Evolutionary conservation across 2,113 vertebrate species (phyloP).

Genomic region (Phaetusa simplex): DNA sequence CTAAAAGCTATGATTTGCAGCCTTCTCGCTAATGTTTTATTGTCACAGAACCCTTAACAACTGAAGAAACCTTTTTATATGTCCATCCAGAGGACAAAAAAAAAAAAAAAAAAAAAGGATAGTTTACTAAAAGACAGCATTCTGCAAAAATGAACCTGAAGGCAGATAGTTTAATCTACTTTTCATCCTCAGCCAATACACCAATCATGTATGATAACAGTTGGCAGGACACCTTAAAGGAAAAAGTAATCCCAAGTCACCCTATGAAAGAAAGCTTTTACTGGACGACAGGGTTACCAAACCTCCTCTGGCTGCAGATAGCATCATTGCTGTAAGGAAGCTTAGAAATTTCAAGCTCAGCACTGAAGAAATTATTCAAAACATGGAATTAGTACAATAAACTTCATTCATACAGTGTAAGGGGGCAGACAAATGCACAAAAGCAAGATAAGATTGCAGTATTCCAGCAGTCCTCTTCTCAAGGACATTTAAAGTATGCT

Average conservation of each 20-base stretch:
- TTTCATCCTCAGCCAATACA: slow-evolving; percentile 2
- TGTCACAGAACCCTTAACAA: background rate
- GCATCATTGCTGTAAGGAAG: background rate
- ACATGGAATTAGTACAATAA: background rate
- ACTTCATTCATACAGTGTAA: background rate
- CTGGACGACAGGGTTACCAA: background rate
- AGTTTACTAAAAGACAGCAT: background rate
- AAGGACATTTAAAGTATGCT: background rate
- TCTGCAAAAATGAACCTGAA: background rate
- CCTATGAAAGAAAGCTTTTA: slow-evolving; percentile 39
- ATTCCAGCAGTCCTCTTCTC: background rate
- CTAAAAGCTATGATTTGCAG: background rate
- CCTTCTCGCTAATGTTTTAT: background rate
- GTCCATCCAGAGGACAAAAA: background rate
- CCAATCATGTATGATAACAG: background rate
- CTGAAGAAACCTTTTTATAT: background rate
- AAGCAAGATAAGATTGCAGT: background rate
- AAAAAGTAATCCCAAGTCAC: slow-evolving; percentile 19
- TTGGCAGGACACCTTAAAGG: background rate
- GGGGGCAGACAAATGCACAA: background rate
- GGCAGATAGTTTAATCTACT: background rate
- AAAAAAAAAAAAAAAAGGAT: background rate
- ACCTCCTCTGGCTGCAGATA: background rate
- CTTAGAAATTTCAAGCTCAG: background rate
- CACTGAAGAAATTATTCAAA: background rate